Conservation (phyloP, 1,140 invertebrate species). For the Paraescarpia echinospica region DNA sequence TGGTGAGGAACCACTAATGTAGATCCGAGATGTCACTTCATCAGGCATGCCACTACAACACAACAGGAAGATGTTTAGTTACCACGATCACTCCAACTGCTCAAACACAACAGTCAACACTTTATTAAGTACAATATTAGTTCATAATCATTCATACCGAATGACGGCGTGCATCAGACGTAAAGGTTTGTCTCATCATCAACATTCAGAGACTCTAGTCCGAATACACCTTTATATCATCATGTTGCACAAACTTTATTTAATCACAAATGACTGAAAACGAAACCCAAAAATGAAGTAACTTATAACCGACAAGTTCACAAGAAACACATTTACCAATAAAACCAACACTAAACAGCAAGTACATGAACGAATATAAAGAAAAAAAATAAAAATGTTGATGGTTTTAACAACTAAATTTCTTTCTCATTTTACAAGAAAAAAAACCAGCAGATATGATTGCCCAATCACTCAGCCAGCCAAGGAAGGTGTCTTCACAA, state of each 20-base stretch:
- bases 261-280: background rate
- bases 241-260: background rate
- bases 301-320: background rate
- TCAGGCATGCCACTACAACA: background rate
- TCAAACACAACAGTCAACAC: too few species aligned
- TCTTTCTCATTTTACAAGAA: too few species aligned
- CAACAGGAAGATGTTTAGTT: background rate
- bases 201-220: background rate
- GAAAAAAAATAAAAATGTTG: too few species aligned
- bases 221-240: conserved; percentile 1
- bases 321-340: too few species aligned
- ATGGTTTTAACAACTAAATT: too few species aligned
- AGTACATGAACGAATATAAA: too few species aligned
- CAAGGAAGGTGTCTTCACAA: background rate
- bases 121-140: background rate
- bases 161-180: background rate
- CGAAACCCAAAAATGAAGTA: background rate
- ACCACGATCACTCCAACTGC: too few species aligned
- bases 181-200: background rate
- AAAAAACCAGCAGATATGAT: background rate
- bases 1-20: too few species aligned
- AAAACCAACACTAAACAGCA: too few species aligned
- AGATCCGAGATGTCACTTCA: background rate
- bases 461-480: background rate
- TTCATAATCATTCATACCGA: background rate